Evolutionary conservation across 1,140 invertebrate genomes (phyloP), one percentile per base, ranked within the genome.

Genomic region (Drosophila sulfurigaster): DNA sequence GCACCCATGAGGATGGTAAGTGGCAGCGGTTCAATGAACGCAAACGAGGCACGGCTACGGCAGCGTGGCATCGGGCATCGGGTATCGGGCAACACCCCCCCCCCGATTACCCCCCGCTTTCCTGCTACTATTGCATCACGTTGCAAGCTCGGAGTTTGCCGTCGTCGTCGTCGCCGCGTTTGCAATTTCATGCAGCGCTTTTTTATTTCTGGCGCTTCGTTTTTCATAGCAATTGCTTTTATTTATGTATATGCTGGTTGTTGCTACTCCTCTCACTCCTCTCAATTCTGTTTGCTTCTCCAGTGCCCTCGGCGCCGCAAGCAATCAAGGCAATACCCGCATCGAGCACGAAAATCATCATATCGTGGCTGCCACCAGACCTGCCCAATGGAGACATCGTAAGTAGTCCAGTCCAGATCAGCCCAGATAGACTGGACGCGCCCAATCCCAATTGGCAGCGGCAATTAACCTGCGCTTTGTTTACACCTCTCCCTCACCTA

Each of bases 1-100:
- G 96, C 71, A 99, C 98, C 15, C 95, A 97, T 81, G 97, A 99
- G 94, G 98, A 98, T 93, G 96, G 97, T 98, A 94, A 93, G 87
- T 90, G 86, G 66, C 79, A 28, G 60, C 70, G 78, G 85, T 89
- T 89, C 85, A 89, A 89, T 89, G 85, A 89, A 89, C 86, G 78
- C 86, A 79, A 83, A 79, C 82, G 82, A 79, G 82, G 82, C 86
- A 67, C 68, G 63, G 78, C 64, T 48, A 54, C 49, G 45, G 41
- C 41, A 43, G 11, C 35, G 35, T 13, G 11, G 41, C 41, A n/a
- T 25, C 20, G 20, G 20, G 20, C 20, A 25, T 25, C 20, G 20
- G 20, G 20, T 25, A 25, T 25, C 20, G 20, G 20, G n/a, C 41
- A n/a, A 43, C 41, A 49, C 28, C 10, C 28, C 52, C 46, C 13